phyloP scores from a whole-genome alignment of 2,888 invertebrate species.

The Meteorus colon region DNA sequence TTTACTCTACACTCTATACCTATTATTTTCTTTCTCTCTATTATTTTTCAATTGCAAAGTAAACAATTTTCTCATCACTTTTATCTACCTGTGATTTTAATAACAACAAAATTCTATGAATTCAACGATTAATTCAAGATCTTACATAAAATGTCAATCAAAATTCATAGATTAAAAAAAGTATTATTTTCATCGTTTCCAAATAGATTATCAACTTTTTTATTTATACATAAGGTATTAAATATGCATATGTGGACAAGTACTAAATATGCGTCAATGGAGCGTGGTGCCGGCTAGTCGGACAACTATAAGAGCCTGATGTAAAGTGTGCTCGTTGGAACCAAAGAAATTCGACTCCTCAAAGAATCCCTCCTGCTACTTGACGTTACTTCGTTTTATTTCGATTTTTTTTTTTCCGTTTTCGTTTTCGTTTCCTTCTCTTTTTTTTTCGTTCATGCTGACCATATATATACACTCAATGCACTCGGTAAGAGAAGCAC shows the following conservation, averaged over 20 bases:
- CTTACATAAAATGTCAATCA: neutral
- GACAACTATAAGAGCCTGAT: neutral
- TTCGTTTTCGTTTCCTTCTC: neutral
- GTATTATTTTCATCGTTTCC: neutral
- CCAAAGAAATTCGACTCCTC: slow-evolving; percentile 54
- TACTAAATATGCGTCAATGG: slow-evolving; percentile 3
- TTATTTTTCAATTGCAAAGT: slow-evolving; percentile 30
- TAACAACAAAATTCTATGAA: neutral
- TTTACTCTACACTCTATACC: slow-evolving; percentile 18
- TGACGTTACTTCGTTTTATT: neutral
- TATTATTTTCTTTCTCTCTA: slow-evolving; percentile 17
- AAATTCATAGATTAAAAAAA: neutral
- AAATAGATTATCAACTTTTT: neutral
- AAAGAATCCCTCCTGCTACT: slow-evolving; percentile 43
- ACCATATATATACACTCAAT: slow-evolving; percentile 27
- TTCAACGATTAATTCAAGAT: neutral
- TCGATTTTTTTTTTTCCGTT: neutral
- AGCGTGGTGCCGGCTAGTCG: slow-evolving; percentile 7
- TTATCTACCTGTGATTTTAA: slow-evolving; percentile 3
- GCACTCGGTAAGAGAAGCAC: slow-evolving; percentile 40
- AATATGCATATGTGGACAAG: slow-evolving; percentile 5
- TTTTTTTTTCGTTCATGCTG: slow-evolving; percentile 50
- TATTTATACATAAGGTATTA: neutral
- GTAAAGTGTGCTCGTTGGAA: slow-evolving; percentile 7
- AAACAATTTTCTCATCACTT: slow-evolving; percentile 26